These are phyloP conservation scores for Psammodynastes pulverulentus DNA, from an alignment of 2,113 vertebrate species.

Conservation along the genomic window DNA sequence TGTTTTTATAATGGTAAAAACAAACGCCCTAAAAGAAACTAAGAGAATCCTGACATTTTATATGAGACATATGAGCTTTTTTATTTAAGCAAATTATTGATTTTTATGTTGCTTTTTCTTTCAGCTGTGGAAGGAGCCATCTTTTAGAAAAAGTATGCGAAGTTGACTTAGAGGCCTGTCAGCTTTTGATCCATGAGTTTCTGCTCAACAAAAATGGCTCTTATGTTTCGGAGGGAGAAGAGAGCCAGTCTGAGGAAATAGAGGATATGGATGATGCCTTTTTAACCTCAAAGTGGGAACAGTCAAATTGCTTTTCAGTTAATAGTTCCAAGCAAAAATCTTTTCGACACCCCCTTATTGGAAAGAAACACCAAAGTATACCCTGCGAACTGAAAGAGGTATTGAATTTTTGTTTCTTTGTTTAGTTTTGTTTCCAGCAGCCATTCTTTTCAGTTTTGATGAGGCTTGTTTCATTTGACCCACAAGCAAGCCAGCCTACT, in stretches of 20 bases:
- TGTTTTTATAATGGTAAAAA: constrained; percentile 17
- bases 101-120: constrained; percentile 63
- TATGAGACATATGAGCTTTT: constrained; percentile 57
- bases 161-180: constrained; percentile 86
- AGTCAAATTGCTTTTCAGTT: constrained; percentile 66
- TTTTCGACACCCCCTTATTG: constrained; percentile 57
- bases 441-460: constrained; percentile 35
- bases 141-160: constrained; percentile 83
- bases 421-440: background rate
- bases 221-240: constrained; percentile 63
- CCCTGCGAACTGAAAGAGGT: constrained; percentile 80
- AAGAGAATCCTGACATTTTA: constrained; percentile 28
- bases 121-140: constrained; percentile 72
- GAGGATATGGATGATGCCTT: constrained; percentile 39
- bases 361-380: constrained; percentile 63
- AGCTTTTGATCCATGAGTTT: constrained; percentile 75
- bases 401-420: constrained; percentile 38
- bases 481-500: constrained; percentile 8
- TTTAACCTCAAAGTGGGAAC: constrained; percentile 51
- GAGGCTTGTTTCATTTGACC: constrained; percentile 21
- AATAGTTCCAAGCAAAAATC: constrained; percentile 60
- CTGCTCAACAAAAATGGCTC: constrained; percentile 69
- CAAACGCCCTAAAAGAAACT: constrained; percentile 2
- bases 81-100: constrained; percentile 41
- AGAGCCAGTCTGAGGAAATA: constrained; percentile 48